Percentiles rank a stretch among this genome's conserved stretches.
phyloP scores from a whole-genome alignment of 2,888 invertebrate species.

The Meiosimyza platycephala region DNA sequence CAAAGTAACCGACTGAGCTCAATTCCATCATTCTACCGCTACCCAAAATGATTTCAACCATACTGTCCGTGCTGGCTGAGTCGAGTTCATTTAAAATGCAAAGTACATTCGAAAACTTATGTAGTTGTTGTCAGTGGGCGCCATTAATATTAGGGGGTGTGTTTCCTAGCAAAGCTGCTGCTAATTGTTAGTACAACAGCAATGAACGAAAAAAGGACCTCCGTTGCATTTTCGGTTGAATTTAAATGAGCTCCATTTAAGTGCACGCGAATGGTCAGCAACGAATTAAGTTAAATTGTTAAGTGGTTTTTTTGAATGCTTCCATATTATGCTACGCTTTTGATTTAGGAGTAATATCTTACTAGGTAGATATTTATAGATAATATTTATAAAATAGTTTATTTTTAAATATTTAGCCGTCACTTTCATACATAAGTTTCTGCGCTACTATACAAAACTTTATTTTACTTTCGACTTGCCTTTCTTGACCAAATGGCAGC shows the following conservation, averaged over 20 bases:
- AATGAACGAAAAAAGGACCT: slow-evolving; percentile 14
- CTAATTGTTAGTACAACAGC: not conserved
- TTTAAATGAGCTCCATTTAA: slow-evolving; percentile 30
- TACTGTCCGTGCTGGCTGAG: not conserved
- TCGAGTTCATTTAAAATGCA: slow-evolving; percentile 28
- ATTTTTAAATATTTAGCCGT: not conserved
- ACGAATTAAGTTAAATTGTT: slow-evolving; percentile 2
- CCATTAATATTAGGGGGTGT: not conserved
- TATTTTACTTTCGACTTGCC: not conserved
- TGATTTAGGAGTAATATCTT: not conserved
- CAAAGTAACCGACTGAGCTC: too few species aligned
- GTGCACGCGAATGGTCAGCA: slow-evolving; percentile 12
- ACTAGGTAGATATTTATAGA: not conserved
- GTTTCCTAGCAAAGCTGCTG: not conserved
- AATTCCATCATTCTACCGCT: too few species aligned
- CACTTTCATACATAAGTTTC: not conserved
- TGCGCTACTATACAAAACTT: not conserved
- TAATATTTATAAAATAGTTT: too few species aligned
- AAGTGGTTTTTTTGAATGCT: not conserved
- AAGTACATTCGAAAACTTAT: slow-evolving; percentile 31
- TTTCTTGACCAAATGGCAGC: too few species aligned
- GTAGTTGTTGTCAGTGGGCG: slow-evolving; percentile 31
- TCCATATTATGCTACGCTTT: not conserved
- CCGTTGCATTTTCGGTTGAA: slow-evolving; percentile 31
- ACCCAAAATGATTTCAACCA: too few species aligned